These are phyloP conservation scores for Enhydra lutris DNA, from an alignment of 2,113 vertebrate genomes.

Conservation along the genomic window DNA sequence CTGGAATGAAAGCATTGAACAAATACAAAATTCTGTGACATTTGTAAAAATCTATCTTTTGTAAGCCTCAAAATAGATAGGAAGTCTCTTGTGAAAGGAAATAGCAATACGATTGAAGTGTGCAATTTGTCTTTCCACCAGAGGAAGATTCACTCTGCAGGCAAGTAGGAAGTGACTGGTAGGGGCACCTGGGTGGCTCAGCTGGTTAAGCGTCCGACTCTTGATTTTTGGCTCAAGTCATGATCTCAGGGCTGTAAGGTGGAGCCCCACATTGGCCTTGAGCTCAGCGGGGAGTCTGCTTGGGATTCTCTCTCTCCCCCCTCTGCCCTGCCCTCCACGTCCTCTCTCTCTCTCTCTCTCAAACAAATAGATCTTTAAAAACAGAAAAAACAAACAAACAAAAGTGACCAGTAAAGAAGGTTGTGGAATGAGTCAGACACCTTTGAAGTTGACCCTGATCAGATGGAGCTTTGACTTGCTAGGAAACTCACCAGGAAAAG, in stretches of 20 bases:
- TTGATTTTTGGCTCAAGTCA: background rate
- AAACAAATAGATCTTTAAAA: background rate
- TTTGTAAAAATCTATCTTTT: background rate
- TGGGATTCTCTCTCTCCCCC: background rate
- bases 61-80: background rate
- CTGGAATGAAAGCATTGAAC: background rate
- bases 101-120: background rate
- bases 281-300: background rate
- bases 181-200: background rate
- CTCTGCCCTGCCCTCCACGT: background rate
- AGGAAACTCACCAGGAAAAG: background rate
- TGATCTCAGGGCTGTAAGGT: background rate
- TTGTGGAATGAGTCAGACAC: background rate
- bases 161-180: background rate
- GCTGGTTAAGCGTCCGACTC: background rate
- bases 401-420: background rate
- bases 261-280: background rate
- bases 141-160: background rate
- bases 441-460: conserved; percentile 21
- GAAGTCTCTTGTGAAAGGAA: conserved; percentile 6
- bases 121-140: conserved; percentile 22
- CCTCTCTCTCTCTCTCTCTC: background rate
- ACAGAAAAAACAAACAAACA: background rate
- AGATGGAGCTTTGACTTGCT: background rate
- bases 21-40: background rate